Evolutionary conservation across 2,888 invertebrate species (phyloP).

Genomic region (Conchocele bisecta): DNA sequence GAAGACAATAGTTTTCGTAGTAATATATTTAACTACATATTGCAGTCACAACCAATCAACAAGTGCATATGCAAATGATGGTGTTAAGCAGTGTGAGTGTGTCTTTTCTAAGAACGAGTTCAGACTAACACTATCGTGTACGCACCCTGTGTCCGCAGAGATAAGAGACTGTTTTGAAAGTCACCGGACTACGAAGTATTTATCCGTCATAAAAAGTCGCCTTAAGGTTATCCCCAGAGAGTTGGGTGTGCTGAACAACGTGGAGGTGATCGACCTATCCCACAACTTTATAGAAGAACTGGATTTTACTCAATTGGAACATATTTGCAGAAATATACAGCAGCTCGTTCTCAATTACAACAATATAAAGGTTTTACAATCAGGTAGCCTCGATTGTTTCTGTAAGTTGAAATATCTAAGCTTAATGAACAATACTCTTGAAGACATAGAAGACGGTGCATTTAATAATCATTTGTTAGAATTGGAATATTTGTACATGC

Average conservation of each 20-base stretch:
- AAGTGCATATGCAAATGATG: too few species aligned
- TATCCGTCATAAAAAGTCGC: conserved; percentile 16
- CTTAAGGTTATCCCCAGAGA: conserved; percentile 14
- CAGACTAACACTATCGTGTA: too few species aligned
- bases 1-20: too few species aligned
- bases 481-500: conserved; percentile 12
- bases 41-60: too few species aligned
- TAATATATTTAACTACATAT: too few species aligned
- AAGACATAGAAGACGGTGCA: conserved; percentile 28
- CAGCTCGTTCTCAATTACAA: conserved; percentile 22
- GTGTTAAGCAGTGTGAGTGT: too few species aligned
- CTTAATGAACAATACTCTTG: conserved; percentile 24
- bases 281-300: conserved; percentile 15
- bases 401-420: conserved; percentile 2
- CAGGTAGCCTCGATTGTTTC: conserved; percentile 34
- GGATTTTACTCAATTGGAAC: neutral
- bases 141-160: too few species aligned
- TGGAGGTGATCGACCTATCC: conserved; percentile 23
- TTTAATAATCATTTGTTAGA: conserved; percentile 22
- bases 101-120: too few species aligned
- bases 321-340: conserved; percentile 13
- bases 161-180: too few species aligned
- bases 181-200: too few species aligned
- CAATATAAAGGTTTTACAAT: conserved; percentile 11
- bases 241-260: conserved; percentile 3